A percentile compares a stretch with the other conserved stretches of the same genome.
Conservation (phyloP, 2,113 vertebrate species). For the Bufo gargarizans region DNA sequence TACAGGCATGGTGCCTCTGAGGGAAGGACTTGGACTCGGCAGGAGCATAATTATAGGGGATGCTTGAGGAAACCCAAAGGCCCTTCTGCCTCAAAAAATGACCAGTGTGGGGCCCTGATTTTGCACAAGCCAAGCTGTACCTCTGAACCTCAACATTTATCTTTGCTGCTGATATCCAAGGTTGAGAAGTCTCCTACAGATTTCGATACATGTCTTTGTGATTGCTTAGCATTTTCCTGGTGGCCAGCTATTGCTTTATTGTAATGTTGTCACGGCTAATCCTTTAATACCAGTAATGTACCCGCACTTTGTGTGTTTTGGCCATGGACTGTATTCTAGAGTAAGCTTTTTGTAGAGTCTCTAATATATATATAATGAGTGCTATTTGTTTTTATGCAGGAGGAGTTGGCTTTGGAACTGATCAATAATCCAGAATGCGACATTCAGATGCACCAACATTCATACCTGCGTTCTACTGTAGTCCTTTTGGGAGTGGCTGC, state of each 20-base stretch:
- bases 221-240: background rate
- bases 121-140: too few relatives aligned
- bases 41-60: too few relatives aligned
- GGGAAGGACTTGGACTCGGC: too few relatives aligned
- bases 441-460: conserved; percentile 72
- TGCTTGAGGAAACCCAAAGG: too few relatives aligned
- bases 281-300: background rate
- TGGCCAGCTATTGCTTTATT: background rate
- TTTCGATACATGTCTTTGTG: too few relatives aligned
- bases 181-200: too few relatives aligned
- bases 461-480: conserved; percentile 75
- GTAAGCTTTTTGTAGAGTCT: background rate
- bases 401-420: conserved; percentile 84
- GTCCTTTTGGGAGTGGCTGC: conserved; percentile 78
- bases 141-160: too few relatives aligned
- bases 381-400: conserved; percentile 69
- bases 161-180: too few relatives aligned
- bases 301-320: background rate
- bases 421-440: conserved; percentile 71
- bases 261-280: background rate
- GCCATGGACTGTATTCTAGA: background rate
- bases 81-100: too few relatives aligned
- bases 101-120: too few relatives aligned
- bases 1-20: too few relatives aligned
- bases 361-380: background rate